Evolutionary conservation across 2,113 vertebrate genomes (phyloP), one percentile per base, ranked within the genome.

Genomic region (Neopipo cinnamomea): DNA sequence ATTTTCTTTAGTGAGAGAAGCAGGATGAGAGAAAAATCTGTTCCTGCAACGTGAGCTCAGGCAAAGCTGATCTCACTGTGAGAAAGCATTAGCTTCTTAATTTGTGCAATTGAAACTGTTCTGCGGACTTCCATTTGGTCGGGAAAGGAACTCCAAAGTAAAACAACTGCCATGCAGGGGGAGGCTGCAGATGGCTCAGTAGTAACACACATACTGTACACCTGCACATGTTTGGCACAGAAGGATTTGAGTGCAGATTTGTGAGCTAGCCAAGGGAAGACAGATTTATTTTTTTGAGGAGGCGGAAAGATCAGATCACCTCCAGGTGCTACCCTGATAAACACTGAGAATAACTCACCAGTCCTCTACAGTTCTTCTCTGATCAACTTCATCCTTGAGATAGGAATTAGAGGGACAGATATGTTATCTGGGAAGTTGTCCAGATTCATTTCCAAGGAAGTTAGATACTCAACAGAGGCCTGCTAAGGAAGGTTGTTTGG

Each of bases 201-300:
- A 87, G 70, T 92, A 95, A 83, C 92, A 95, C 88, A 82, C 87
- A 84, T 87, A 83, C 85, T 89, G 76, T 70, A 50, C 91, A 92
- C 82, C 91, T 96, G 82, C 88, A 95, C 91, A 86, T 96, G 90
- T 96, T 89, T 95, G 94, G 86, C 92, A 92, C 70, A 83, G 63
- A 94, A 95, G 94, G 72, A 55, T 88, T 94, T 83, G 90, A 95
- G 93, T 87, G 85, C 68, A 89, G 82, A 96, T 95, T 96, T 91
- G 88, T 20, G 49, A 93, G 90, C 66, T 61, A 92, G 91, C 89
- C 87, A 96, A 82, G 88, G 70, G 46, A 93, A 49, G 71, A 91
- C 95, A 96, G 82, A 91, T 96, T 95, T 96, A 94, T 95, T 96
- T 94, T 93, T 96, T 85, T 90, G 94, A 93, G 81, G 87, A 87